Base-by-base conservation (phyloP, 2,113 vertebrate species). In the Eurystomus gularis region DNA sequence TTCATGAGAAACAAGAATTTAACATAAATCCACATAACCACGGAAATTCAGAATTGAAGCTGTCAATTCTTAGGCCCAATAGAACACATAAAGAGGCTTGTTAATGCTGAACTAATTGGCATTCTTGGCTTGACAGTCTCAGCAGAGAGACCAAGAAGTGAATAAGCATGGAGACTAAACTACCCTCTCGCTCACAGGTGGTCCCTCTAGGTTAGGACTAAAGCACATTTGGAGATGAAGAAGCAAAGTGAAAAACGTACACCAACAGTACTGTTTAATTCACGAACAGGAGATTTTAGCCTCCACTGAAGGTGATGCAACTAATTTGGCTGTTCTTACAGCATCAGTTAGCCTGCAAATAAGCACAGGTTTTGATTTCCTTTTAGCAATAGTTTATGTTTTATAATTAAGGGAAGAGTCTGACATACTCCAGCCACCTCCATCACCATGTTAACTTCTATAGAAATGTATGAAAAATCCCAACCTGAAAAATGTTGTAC, bases 61-160 rank as follows among this genome's bases (percentile, higher is more conserved):
- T 96, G 94, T 97, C 96, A 97, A 94, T 96, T 97, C 95, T 96
- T 71, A 93, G 92, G 77, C 95, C 96, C 94, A 96, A 96, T 95
- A 96, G 94, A 97, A 97, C 94, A 90, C 95, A 96, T 96, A 97
- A 96, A 96, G 94, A 94, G 80, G 82, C 92, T 96, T 96, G 95
- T 97, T 97, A 97, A 97, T 95, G 96, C 96, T 96, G 90, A 96
- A 95, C 96, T 97, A 97, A 97, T 96, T 96, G 96, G 96, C 96
- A 96, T 97, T 96, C 96, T 96, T 95, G 80, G 92, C 82, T 96
- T 97, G 96, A 92, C 96, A 97, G 94, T 96, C 96, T 96, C 96
- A 97, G 95, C 88, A 96, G 92, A 96, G 96, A 95, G 95, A 96
- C 94, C 96, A 95, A 91, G 96, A 76, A 95, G 92, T 96, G 96